A percentile compares a stretch with the other conserved stretches of the same genome.
Evolutionary conservation across 1,140 invertebrate genomes (phyloP).

Genomic region (Brachionus koreanus): DNA sequence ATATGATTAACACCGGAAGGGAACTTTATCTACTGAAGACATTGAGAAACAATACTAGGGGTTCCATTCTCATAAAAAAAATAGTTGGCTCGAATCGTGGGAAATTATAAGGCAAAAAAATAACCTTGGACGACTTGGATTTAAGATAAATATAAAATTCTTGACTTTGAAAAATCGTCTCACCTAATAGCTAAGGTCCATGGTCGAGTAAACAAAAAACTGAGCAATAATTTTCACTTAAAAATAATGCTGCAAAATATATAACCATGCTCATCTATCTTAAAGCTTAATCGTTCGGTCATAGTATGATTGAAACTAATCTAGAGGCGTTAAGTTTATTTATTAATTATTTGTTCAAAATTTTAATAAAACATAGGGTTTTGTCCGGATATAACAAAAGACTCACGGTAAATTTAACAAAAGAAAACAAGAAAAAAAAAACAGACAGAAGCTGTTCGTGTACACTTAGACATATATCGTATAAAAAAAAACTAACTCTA

Average conservation of each 20-base stretch:
- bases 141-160: neutral
- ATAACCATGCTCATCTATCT: neutral
- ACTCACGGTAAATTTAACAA: neutral
- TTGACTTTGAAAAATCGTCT: neutral
- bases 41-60: neutral
- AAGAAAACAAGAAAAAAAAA: neutral
- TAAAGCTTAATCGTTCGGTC: neutral
- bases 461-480: conserved; percentile 7
- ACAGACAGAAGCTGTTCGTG: neutral
- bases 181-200: neutral
- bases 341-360: neutral
- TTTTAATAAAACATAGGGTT: neutral
- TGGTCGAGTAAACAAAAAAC: neutral
- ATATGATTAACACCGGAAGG: neutral
- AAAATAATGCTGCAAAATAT: neutral
- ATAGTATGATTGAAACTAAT: neutral
- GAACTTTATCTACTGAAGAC: neutral
- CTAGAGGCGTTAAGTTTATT: neutral
- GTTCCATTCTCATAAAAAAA: neutral
- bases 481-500: neutral
- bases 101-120: neutral
- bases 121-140: neutral
- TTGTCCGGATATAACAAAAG: neutral
- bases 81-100: neutral
- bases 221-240: neutral